A percentile compares a stretch with the other conserved stretches of the same genome.
These are phyloP conservation scores for Onychomys torridus DNA, from an alignment of 2,797 vertebrate species.

Conservation along the genomic window DNA sequence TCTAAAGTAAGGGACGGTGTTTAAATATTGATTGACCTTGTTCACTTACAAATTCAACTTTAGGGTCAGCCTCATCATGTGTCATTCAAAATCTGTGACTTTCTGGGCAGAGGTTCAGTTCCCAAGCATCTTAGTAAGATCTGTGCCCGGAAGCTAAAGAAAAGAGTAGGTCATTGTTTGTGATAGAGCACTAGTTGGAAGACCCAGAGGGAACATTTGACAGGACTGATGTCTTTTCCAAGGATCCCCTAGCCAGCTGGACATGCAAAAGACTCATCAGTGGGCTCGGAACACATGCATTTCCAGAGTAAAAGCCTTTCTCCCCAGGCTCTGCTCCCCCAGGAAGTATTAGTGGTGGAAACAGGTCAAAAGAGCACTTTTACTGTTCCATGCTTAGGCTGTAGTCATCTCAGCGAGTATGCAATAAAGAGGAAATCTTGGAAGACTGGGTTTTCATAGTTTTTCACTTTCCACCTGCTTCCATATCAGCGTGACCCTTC, in stretches of 20 bases:
- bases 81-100: constrained; percentile 69
- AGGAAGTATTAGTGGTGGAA: constrained; percentile 21
- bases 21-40: constrained; percentile 75
- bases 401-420: background rate
- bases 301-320: constrained; percentile 3
- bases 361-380: background rate
- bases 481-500: background rate
- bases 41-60: constrained; percentile 49
- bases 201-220: constrained; percentile 59
- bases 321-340: background rate
- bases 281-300: constrained; percentile 46
- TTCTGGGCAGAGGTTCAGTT: constrained; percentile 73
- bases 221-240: constrained; percentile 66
- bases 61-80: constrained; percentile 54
- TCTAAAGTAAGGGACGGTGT: constrained; percentile 26
- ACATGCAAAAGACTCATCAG: constrained; percentile 62
- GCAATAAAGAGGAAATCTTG: constrained; percentile 8
- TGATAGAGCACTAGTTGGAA: constrained; percentile 59
- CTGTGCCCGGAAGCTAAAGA: constrained; percentile 54
- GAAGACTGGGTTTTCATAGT: background rate
- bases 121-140: constrained; percentile 1
- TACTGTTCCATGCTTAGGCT: constrained; percentile 1
- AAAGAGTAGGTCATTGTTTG: constrained; percentile 68
- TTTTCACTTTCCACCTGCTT: background rate
- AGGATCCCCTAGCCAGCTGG: constrained; percentile 53